Base-by-base conservation (phyloP, 2,113 vertebrate genomes). In the Orthochromis malagaraziensis region DNA sequence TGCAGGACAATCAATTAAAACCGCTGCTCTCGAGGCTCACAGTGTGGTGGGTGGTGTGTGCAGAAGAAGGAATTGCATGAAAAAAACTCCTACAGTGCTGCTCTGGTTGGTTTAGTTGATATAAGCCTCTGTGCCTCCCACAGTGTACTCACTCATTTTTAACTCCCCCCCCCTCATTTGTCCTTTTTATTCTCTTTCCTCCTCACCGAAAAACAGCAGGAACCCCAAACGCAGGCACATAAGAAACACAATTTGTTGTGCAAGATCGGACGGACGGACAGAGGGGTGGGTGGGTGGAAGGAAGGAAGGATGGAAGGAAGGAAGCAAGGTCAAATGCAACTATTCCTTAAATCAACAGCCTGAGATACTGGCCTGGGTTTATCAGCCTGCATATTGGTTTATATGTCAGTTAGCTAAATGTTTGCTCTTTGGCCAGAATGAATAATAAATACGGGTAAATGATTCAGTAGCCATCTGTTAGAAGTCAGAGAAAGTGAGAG, bases 351-450 rank as follows among this genome's bases (percentile, higher is more conserved):
- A 90, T 68, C 63, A 33, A 79, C 38, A 90, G 82, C 65, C 70
- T 35, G 21, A 84, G 45, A 75, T 1, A 1, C 11, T 16, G 84
- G 38, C 16, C 14, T 4, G n/a, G 1, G 51, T 83, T 57, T 55
- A 79, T 53, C 45, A 79, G 24, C 35, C 13, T 82, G 53, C 6
- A 42, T 88, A 54, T 81, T 89, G 82, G 90, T 87, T 90, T 85
- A 26, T 81, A 14, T 88, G n/a, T 79, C 96, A 96, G 95, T 97
- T 96, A 96, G 95, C 94, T 93, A 96, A 97, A 93, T 95, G 95
- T 97, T 97, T 96, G 95, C 96, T 97, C 94, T 97, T 97, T 95
- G 81, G 82, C 95, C 95, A 90, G 91, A 93, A 97, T 98, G 96
- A 97, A 97, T 97, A 97, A 97, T 98, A 98, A 91, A 98, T 97